These are phyloP conservation scores for Crotalus tigris DNA, from an alignment of 2,113 vertebrate species.

Conservation along the genomic window DNA sequence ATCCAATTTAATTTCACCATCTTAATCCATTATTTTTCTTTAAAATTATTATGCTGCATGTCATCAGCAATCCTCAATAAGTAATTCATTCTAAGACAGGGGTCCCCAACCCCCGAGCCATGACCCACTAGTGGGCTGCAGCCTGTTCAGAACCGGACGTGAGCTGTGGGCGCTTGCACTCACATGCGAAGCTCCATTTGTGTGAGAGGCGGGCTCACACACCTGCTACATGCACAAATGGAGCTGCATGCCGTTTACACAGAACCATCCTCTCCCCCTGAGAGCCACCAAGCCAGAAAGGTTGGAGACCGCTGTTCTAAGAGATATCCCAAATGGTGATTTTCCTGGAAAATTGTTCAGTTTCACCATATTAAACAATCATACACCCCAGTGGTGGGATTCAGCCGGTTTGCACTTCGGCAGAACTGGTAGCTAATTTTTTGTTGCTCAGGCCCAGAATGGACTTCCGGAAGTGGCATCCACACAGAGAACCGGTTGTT, in stretches of 20 bases:
- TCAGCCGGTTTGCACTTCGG: too few species aligned
- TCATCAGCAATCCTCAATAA: not conserved
- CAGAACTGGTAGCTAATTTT: too few species aligned
- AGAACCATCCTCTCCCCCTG: not conserved
- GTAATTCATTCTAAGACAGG: not conserved
- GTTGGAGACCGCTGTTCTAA: not conserved
- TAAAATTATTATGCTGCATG: not conserved
- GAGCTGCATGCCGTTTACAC: not conserved
- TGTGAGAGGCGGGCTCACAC: not conserved
- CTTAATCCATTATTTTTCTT: not conserved
- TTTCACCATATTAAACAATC: not conserved
- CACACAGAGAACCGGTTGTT: too few species aligned
- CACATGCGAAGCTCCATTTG: not conserved
- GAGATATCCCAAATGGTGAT: not conserved
- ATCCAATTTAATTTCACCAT: not conserved
- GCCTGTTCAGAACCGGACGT: not conserved
- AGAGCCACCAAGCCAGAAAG: not conserved
- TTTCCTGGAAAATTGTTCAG: not conserved
- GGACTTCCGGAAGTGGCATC: too few species aligned
- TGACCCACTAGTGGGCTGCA: too few species aligned
- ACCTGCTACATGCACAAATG: not conserved
- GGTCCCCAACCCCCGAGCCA: not conserved
- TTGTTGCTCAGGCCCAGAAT: too few species aligned
- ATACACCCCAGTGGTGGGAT: not conserved
- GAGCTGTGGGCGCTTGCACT: not conserved